A percentile compares a stretch with the other conserved stretches of the same genome.
phyloP scores from a whole-genome alignment of 1,140 invertebrate genomes.

The Aphaenogaster rudis region DNA sequence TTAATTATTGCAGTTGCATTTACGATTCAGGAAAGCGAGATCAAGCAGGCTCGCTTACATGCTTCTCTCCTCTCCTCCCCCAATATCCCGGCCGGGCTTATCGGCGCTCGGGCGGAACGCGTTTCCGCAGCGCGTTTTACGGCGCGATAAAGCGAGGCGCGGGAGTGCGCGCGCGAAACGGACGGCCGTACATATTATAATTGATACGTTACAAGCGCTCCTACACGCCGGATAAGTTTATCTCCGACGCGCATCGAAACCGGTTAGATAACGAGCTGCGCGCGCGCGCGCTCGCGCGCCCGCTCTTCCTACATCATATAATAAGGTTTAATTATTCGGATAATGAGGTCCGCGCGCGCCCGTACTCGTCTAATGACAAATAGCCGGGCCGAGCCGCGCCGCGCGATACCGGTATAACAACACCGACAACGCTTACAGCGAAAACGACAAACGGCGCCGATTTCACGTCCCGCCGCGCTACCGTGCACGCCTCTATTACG shows the following conservation, averaged over 20 bases:
- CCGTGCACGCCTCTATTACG: constrained; percentile 30
- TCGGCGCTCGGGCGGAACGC: constrained; percentile 53
- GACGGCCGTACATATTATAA: constrained; percentile 72
- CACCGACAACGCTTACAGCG: background rate
- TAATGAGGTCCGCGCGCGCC: constrained; percentile 65
- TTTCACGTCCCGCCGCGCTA: constrained; percentile 35
- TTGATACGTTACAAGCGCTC: constrained; percentile 75
- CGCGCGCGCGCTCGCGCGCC: constrained; percentile 9
- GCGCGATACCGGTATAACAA: constrained; percentile 9
- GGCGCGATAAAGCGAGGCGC: constrained; percentile 66
- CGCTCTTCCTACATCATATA: constrained; percentile 70
- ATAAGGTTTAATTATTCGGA: constrained; percentile 78
- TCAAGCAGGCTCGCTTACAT: background rate
- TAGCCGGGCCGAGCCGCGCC: constrained; percentile 42
- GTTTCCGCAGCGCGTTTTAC: constrained; percentile 53
- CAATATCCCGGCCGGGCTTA: constrained; percentile 31
- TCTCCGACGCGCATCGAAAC: constrained; percentile 74
- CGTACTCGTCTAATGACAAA: constrained; percentile 70
- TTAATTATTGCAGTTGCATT: background rate
- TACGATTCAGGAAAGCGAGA: background rate
- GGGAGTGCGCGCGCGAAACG: constrained; percentile 60
- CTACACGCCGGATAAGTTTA: constrained; percentile 76
- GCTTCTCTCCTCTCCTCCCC: background rate
- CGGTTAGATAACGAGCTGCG: constrained; percentile 76
- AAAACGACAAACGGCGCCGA: constrained; percentile 39